Evolutionary conservation across 92 coral and sea anemone species (phyloP), one percentile per base, ranked within the genome.

Genomic region (Porites lobata): DNA sequence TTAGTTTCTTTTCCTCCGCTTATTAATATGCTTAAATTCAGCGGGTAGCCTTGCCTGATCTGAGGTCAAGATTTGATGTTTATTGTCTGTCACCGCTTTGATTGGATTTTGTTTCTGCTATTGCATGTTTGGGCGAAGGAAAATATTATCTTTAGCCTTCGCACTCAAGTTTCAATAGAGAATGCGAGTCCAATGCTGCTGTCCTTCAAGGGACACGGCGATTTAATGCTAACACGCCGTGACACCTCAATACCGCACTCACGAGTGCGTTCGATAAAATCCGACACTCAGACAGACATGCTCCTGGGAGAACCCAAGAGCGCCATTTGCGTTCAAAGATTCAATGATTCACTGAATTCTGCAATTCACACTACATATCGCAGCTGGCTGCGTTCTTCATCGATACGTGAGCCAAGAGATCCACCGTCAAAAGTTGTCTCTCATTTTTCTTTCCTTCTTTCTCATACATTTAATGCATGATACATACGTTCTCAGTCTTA

Each of bases 211-310:
- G 47, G 47, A 38, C 47, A 38, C 86, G 82, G 32, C 67, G 32
- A 1, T 10, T 29, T 2, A 29, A 29, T 5, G 0, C 1, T 19
- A 50, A 52, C 9, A 22, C 22, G 75, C 80, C 75, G 47, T 57
- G 88, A 72, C 80, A 38, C 88, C 88, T 73, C 88, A 74, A 84
- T 61, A 26, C 88, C 88, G 88, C 81, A n/a, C 22, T 21, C 77
- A 7, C 50, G 19, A 56, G 7, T 8, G 51, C 65, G 63, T 11
- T n/a, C 47, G 57, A 18, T 20, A 50, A 32, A 71, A 77, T 84
- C 90, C 84, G 87, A 86, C 91, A 80, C 94, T 90, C 91, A 90
- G 91, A 86, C 91, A 86, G 94, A 86, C 91, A 82, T 81, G 94
- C 94, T 85, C 85, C 91, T 53, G 81, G 91, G 87, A 86, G 65